Conservation (phyloP, 2,888 invertebrate species). For the Brachyptera risi region DNA sequence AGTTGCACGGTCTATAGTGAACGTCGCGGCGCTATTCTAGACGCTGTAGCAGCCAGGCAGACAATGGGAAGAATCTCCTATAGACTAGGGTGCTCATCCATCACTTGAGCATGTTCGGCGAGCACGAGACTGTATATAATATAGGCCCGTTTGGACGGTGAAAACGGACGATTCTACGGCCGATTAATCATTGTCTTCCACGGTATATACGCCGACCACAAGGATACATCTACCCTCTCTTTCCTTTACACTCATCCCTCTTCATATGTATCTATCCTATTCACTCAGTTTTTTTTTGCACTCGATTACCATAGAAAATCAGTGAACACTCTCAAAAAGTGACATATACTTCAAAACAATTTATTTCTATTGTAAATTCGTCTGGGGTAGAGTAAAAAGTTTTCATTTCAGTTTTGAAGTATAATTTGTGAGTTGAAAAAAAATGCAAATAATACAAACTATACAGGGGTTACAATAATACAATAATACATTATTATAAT, state of each 20-base stretch:
- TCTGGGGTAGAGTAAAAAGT: too few relatives aligned
- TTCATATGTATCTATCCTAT: neutral
- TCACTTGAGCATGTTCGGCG: neutral
- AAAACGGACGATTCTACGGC: neutral
- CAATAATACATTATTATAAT: too few relatives aligned
- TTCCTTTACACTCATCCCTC: neutral
- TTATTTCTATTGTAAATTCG: too few relatives aligned
- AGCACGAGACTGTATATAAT: neutral
- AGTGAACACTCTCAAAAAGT: too few relatives aligned
- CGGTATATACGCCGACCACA: neutral
- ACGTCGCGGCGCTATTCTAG: neutral
- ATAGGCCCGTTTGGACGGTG: neutral
- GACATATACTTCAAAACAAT: too few relatives aligned
- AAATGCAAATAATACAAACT: too few relatives aligned
- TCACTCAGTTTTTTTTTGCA: too few relatives aligned
- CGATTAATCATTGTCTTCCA: neutral
- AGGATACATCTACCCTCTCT: neutral
- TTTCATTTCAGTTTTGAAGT: too few relatives aligned
- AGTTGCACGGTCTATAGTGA: too few relatives aligned
- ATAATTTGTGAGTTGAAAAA: too few relatives aligned
- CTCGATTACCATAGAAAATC: too few relatives aligned
- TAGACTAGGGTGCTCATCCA: neutral
- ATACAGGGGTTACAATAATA: too few relatives aligned
- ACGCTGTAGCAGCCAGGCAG: neutral
- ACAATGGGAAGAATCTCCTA: neutral